phyloP scores from a whole-genome alignment of 1,140 invertebrate genomes.

The Monochamus saltuarius region DNA sequence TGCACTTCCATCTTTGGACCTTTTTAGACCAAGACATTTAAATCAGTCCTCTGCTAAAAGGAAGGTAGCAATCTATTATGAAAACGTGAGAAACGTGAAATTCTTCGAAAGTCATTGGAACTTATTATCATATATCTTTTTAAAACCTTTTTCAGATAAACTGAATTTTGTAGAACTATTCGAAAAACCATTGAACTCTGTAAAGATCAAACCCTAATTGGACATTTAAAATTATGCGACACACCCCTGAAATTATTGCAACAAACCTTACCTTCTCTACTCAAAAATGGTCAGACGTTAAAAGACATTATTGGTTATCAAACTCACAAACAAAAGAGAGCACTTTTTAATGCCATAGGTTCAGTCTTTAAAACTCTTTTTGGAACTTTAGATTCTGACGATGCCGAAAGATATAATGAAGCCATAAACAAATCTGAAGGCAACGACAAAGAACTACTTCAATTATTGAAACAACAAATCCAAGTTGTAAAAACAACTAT shows the following conservation, averaged over 20 bases:
- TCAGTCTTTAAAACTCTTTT: constrained; percentile 3
- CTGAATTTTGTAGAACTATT: constrained; percentile 2
- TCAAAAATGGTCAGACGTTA: not conserved
- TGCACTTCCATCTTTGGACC: too few species aligned
- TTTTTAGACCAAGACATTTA: too few species aligned
- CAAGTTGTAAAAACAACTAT: constrained; percentile 6
- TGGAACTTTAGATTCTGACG: constrained; percentile 4
- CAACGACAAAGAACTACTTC: not conserved
- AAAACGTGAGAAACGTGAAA: not conserved
- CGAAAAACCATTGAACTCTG: constrained; percentile 3
- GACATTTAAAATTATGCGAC: not conserved
- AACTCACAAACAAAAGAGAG: not conserved
- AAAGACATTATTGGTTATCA: not conserved
- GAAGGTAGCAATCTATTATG: too few species aligned
- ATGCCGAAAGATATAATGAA: not conserved
- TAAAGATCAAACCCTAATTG: not conserved
- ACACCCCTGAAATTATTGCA: not conserved
- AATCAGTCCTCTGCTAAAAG: too few species aligned
- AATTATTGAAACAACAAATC: too few species aligned
- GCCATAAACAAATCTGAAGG: not conserved
- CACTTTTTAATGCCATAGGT: constrained; percentile 1
- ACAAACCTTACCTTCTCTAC: constrained; percentile 7
- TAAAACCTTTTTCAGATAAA: constrained; percentile 5
- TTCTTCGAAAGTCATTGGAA: constrained; percentile 1
- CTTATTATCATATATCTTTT: not conserved